These are phyloP conservation scores for Lethocerus indicus DNA, from an alignment of 1,140 invertebrate genomes.

Conservation along the genomic window DNA sequence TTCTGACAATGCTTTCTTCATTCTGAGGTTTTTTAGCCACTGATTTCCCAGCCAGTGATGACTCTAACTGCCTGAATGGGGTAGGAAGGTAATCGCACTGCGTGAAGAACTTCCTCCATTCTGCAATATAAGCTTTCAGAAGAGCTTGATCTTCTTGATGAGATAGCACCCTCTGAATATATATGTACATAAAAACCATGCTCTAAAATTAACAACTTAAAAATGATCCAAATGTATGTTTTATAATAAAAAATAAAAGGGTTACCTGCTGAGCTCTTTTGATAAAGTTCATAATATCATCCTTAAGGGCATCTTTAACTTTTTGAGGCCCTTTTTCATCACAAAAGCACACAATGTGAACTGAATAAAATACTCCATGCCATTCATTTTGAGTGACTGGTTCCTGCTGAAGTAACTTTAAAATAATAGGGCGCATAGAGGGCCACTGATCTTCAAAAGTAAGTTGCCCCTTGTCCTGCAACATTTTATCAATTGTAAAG, in stretches of 20 bases:
- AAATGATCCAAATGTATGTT: no score
- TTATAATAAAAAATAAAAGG: background rate
- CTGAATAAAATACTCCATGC: slow-evolving; percentile 93
- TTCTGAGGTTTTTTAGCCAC: slow-evolving; percentile 54
- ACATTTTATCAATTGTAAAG: slow-evolving; percentile 12
- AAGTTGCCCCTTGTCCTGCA: slow-evolving; percentile 42
- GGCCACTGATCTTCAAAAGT: slow-evolving; percentile 94
- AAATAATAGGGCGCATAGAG: slow-evolving; percentile 76
- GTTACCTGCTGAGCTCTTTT: slow-evolving; percentile 70
- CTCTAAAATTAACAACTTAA: no score
- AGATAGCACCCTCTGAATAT: slow-evolving; percentile 53
- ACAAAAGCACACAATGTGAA: slow-evolving; percentile 89
- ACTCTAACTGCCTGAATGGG: slow-evolving; percentile 86
- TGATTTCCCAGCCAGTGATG: slow-evolving; percentile 47
- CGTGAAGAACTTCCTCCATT: slow-evolving; percentile 96
- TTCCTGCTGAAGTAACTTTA: slow-evolving; percentile 85
- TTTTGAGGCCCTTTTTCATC: slow-evolving; percentile 86
- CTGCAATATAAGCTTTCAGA: slow-evolving; percentile 86
- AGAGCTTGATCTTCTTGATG: slow-evolving; percentile 89
- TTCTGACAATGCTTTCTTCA: slow-evolving; percentile 79
- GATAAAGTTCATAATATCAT: slow-evolving; percentile 90
- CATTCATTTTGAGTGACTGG: slow-evolving; percentile 85
- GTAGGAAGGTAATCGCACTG: slow-evolving; percentile 93
- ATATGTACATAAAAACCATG: no score
- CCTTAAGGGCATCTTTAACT: slow-evolving; percentile 71